Evolutionary conservation across 2,888 invertebrate species (phyloP), one percentile per base, ranked within the genome.

Genomic region (Formica aserva): DNA sequence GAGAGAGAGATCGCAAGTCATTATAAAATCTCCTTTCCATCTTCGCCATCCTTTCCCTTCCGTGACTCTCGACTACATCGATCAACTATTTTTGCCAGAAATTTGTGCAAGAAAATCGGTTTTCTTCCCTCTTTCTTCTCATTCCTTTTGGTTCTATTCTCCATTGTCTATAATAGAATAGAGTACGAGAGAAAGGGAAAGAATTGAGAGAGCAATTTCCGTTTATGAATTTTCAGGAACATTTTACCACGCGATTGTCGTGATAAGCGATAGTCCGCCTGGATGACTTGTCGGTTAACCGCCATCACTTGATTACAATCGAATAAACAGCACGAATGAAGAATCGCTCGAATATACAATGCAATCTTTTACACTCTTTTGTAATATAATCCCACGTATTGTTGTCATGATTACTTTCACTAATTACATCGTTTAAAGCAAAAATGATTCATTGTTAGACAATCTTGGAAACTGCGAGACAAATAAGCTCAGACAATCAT

Each of bases 21-120:
- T 83, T 74, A 80, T 75, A 55, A 82, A 72, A 88, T 84, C 85
- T 84, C 90, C 87, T 89, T 87, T 86, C 45, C 67, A 65, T 82
- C 78, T 38, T 62, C 52, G 38, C 38, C 0, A 63, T 52, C 72
- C 63, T 84, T 67, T 67, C 74, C 63, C 41, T 84, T 66, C 57
- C 81, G 84, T 85, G 71, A 82, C 81, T 87, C 69, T 72, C 77
- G 85, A 82, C 67, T 82, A 63, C 67, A 78, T 84, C 76, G 67
- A 84, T 84, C 66, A 80, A 22, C 32, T 35, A 71, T 71, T 80
- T 60, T 60, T 63, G 62, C 32, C 55, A 69, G 57, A 81, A 87
- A 85, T 72, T 22, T 78, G 83, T 60, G 71, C 18, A 48, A 62
- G 78, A 48, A 80, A 71, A 80, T 26, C 32, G 9, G 45, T 11